phyloP scores from a whole-genome alignment of 1,140 invertebrate species.

The Pogonus chalceus region DNA sequence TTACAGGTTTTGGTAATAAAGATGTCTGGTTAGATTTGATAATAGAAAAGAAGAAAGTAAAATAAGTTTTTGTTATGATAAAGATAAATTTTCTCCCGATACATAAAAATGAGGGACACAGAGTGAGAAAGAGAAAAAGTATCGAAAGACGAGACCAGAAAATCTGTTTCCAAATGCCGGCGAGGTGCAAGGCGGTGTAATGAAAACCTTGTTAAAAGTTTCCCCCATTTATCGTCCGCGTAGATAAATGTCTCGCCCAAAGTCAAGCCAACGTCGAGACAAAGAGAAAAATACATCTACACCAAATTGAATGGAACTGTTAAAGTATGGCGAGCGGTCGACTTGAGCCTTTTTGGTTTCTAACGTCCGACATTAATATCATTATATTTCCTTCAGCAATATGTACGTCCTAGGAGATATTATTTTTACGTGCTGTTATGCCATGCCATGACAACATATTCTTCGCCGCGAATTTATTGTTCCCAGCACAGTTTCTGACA shows the following conservation, averaged over 20 bases:
- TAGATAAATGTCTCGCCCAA: slow-evolving; percentile 24
- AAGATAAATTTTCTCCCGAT: slow-evolving; percentile 7
- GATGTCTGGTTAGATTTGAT: too few species aligned
- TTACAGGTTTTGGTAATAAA: too few species aligned
- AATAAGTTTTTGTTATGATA: too few species aligned
- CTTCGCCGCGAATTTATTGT: slow-evolving; percentile 1
- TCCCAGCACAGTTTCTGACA: background rate
- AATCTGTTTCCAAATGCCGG: background rate
- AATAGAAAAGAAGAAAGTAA: too few species aligned
- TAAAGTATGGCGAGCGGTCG: slow-evolving; percentile 16
- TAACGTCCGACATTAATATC: slow-evolving; percentile 10
- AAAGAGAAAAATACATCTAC: slow-evolving; percentile 21
- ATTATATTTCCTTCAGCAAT: slow-evolving; percentile 10
- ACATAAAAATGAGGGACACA: slow-evolving; percentile 1
- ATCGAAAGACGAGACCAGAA: background rate
- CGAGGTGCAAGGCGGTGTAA: slow-evolving; percentile 15
- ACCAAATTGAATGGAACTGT: slow-evolving; percentile 25
- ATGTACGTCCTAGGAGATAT: slow-evolving; percentile 4
- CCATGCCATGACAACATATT: background rate
- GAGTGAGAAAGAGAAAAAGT: slow-evolving; percentile 13
- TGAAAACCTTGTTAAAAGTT: slow-evolving; percentile 29
- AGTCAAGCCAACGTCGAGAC: slow-evolving; percentile 18
- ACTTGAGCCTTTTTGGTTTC: slow-evolving; percentile 6
- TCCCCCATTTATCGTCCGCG: slow-evolving; percentile 20
- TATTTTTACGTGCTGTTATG: background rate